A percentile compares a stretch with the other conserved stretches of the same genome.
Conservation (phyloP, 2,113 vertebrate genomes). For the Rallus limicola region DNA sequence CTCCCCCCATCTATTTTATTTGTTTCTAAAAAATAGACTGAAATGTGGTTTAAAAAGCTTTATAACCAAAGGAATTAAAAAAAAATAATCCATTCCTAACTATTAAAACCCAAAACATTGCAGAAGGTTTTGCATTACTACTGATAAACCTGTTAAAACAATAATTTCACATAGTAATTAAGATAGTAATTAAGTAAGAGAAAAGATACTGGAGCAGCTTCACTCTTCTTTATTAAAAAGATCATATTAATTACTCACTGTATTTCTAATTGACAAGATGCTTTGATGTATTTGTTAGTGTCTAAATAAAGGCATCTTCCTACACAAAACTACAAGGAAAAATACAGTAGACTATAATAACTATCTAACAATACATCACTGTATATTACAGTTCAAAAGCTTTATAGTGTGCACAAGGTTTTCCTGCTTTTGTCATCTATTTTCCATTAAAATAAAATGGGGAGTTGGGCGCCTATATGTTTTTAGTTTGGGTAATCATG, state of each 20-base stretch:
- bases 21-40: not conserved
- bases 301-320: not conserved
- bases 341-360: not conserved
- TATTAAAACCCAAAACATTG: not conserved
- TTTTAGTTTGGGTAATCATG: not conserved
- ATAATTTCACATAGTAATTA: not conserved
- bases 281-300: not conserved
- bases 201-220: not conserved
- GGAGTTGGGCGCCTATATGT: not conserved
- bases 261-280: not conserved
- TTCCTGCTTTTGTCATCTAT: not conserved
- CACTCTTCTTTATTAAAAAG: not conserved
- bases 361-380: not conserved
- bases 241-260: not conserved
- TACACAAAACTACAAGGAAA: not conserved
- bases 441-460: not conserved
- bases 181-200: too few relatives aligned
- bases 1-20: rapidly evolving
- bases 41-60: not conserved
- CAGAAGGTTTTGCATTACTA: not conserved
- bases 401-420: not conserved
- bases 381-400: not conserved
- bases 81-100: not conserved
- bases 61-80: rapidly evolving
- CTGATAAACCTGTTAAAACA: not conserved